Conservation (phyloP, 2,113 vertebrate genomes). For the Corvus cornix region DNA sequence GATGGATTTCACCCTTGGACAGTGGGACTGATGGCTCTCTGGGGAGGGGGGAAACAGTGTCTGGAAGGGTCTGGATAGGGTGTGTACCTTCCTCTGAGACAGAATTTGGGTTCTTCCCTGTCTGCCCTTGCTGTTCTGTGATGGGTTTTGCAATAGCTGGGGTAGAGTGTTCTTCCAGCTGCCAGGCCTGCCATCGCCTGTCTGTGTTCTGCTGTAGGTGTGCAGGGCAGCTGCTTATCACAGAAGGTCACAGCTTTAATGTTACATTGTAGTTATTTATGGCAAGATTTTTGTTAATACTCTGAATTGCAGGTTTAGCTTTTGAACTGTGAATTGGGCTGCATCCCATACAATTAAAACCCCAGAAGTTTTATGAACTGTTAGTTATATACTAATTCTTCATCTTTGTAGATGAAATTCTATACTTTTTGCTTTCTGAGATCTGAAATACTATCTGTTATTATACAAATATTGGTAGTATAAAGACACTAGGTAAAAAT, state of each 20-base stretch:
- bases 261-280: background rate
- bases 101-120: background rate
- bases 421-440: background rate
- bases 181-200: background rate
- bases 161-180: background rate
- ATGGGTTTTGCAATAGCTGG: background rate
- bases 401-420: background rate
- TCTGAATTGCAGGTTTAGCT: background rate
- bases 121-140: background rate
- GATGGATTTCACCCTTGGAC: background rate
- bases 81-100: background rate
- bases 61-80: background rate
- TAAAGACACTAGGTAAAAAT: background rate
- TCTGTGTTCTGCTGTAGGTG: background rate
- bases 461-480: background rate
- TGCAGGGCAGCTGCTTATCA: background rate
- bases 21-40: background rate
- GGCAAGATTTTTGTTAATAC: background rate
- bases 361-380: background rate
- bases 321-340: background rate
- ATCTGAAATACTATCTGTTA: background rate
- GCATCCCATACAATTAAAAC: background rate
- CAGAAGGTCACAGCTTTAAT: background rate
- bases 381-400: background rate
- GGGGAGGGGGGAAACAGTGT: background rate